Conservation (phyloP, 2,797 vertebrate species). For the Thalassophryne amazonica region DNA sequence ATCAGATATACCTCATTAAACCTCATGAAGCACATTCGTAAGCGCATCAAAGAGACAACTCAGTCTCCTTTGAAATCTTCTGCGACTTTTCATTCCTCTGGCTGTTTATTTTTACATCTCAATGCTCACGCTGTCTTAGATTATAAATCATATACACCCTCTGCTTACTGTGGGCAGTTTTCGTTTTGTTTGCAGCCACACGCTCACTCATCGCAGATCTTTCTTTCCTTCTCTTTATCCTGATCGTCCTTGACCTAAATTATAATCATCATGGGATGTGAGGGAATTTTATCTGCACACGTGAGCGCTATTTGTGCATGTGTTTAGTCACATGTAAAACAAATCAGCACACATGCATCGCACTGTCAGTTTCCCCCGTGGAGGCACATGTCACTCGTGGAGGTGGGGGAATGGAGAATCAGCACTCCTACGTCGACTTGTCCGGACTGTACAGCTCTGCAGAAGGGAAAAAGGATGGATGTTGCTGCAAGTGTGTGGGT, state of each 20-base stretch:
- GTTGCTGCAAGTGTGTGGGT: conserved; percentile 32
- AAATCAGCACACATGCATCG: conserved; percentile 11
- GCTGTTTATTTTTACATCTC: conserved; percentile 36
- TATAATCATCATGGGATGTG: conserved; percentile 33
- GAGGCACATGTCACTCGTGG: conserved; percentile 29
- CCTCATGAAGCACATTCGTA: conserved; percentile 11
- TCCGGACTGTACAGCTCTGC: neutral
- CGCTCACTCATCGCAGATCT: conserved; percentile 30
- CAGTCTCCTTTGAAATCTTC: conserved; percentile 2
- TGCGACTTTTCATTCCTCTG: neutral
- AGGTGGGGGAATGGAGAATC: neutral
- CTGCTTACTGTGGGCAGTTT: conserved; percentile 17
- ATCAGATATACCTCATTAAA: conserved; percentile 23
- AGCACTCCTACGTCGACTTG: neutral
- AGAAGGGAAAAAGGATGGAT: conserved; percentile 3
- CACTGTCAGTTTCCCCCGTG: conserved; percentile 12
- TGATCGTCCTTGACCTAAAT: conserved; percentile 73
- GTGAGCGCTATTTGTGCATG: conserved; percentile 10
- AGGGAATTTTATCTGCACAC: conserved; percentile 38
- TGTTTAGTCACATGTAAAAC: conserved; percentile 23
- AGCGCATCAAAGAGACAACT: neutral
- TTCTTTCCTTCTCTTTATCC: conserved; percentile 54
- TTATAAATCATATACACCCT: conserved; percentile 26
- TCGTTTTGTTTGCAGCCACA: conserved; percentile 27
- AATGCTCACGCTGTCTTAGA: neutral